Evolutionary conservation across 1,140 invertebrate species (phyloP), one percentile per base, ranked within the genome.

Genomic region (Dreissena polymorpha): DNA sequence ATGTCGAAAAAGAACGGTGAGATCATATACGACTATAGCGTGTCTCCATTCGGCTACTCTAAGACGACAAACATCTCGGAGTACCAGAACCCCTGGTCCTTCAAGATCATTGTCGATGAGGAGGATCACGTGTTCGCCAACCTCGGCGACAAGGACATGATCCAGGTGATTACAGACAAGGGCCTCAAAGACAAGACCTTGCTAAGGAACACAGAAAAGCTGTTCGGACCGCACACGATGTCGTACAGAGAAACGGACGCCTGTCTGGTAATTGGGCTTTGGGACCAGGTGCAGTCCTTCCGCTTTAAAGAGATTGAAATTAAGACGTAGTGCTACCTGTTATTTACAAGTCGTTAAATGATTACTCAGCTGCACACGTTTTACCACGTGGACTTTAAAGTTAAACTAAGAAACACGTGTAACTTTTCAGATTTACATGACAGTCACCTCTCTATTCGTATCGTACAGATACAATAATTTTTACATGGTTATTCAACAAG

Each of bases 201-300:
- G 13, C 50, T 82, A 0, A 82, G 79, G n/a, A 82, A 74, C 51
- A 82, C 68, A 12, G 69, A 71, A 49, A 23, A 82, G 23, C 50
- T 82, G 29, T 82, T 82, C 39, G 79, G 79, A 14, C 79, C 79
- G 29, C 79, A 82, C 71, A 67, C 79, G n/a, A 82, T 82, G 71
- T 71, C 79, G 12, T 82, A 82, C 49, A 60, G 79, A 29, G 70
- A 73, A n/a, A n/a, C 50, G 18, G 79, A 82, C 39, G 68, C 79
- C 0, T 73, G 70, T 0, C 50, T 82, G 16, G 68, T 82, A 18
- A 73, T 82, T 10, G 70, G 79, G 2, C 71, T 82, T 0, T 82
- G 79, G 79, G 79, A 82, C 21, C 79, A 82, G 63, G 72, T 82
- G 8, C 79, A 82, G 57, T 72, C 79, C 27, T 82, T 82, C 50